Conservation (phyloP, 2,113 vertebrate genomes). For the Limnothrissa miodon region DNA sequence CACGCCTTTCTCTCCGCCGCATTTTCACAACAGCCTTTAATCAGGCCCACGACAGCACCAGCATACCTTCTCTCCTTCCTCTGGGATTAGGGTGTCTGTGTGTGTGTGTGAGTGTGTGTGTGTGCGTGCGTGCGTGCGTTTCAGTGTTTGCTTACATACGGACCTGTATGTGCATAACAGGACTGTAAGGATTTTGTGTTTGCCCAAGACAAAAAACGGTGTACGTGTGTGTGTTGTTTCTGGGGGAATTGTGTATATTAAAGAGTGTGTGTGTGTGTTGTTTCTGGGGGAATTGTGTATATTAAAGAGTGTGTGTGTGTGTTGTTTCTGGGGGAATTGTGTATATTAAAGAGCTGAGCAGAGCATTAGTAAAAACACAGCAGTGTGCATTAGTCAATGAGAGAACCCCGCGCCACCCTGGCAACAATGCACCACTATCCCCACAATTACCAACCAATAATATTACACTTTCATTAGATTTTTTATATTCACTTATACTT, state of each 20-base stretch:
- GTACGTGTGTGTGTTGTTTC: not conserved
- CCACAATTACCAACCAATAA: no score
- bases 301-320: no score
- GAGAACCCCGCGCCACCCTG: no score
- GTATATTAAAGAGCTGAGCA: not conserved
- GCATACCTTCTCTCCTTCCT: not conserved
- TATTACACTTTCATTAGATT: no score
- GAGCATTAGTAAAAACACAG: not conserved
- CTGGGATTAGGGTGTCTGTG: slow-evolving; percentile 3
- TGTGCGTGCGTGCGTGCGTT: not conserved
- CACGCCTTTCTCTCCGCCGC: not conserved
- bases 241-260: no score
- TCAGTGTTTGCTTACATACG: not conserved
- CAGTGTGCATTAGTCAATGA: not conserved
- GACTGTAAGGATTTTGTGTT: not conserved
- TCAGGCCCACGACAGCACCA: not conserved
- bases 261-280: no score
- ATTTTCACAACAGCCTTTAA: not conserved
- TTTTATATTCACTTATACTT: no score
- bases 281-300: no score
- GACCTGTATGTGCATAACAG: not conserved
- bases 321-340: not conserved
- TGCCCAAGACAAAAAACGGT: not conserved
- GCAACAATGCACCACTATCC: no score
- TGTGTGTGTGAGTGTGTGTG: not conserved